A percentile compares a stretch with the other conserved stretches of the same genome.
These are phyloP conservation scores for Euthynnus affinis DNA, from an alignment of 2,797 vertebrate genomes.

Conservation along the genomic window DNA sequence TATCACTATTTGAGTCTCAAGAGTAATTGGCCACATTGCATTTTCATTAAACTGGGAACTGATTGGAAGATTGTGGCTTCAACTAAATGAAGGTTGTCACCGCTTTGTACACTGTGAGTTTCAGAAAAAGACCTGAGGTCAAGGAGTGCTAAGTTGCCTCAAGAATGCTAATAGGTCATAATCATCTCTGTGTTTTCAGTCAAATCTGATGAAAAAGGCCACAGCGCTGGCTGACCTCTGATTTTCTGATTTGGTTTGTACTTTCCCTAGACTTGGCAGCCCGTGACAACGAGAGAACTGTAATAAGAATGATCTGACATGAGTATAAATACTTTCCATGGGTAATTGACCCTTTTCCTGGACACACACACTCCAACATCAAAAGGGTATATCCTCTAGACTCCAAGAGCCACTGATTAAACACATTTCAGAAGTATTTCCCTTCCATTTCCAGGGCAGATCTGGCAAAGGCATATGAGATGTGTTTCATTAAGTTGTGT, in stretches of 20 bases:
- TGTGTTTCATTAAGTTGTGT: conserved; percentile 71
- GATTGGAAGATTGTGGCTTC: conserved; percentile 28
- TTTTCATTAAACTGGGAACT: conserved; percentile 34
- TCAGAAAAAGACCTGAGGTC: conserved; percentile 33
- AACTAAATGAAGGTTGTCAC: neutral
- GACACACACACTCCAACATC: conserved; percentile 83
- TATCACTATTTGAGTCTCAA: conserved; percentile 7
- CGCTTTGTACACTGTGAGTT: conserved; percentile 16
- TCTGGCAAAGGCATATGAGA: conserved; percentile 59
- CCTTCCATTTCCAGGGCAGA: conserved; percentile 58
- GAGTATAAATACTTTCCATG: conserved; percentile 83
- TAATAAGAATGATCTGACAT: conserved; percentile 80
- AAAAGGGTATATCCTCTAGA: conserved; percentile 82
- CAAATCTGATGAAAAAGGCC: conserved; percentile 72
- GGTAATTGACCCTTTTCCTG: conserved; percentile 82
- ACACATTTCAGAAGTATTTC: conserved; percentile 83
- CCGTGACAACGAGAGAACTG: conserved; percentile 63
- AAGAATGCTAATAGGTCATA: conserved; percentile 73
- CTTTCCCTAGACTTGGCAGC: conserved; percentile 81
- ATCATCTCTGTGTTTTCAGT: conserved; percentile 66
- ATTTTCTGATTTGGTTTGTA: conserved; percentile 79
- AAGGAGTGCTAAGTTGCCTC: conserved; percentile 38
- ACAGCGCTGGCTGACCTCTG: conserved; percentile 71
- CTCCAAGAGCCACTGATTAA: conserved; percentile 76
- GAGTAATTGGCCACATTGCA: conserved; percentile 23